phyloP scores from a whole-genome alignment of 2,113 vertebrate genomes.

The Pelobates fuscus region DNA sequence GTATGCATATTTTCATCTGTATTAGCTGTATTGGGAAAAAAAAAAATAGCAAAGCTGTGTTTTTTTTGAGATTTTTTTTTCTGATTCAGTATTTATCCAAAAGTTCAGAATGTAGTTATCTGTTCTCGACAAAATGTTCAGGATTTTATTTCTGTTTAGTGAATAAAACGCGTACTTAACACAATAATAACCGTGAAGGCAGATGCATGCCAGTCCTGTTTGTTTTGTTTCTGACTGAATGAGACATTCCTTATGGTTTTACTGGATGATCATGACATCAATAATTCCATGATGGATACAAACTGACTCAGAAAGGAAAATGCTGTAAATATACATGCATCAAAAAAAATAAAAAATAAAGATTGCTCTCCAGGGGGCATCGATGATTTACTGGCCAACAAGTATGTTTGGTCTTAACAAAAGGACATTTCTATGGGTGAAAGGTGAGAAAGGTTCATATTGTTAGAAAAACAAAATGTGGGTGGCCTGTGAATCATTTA shows the following conservation, averaged over 20 bases:
- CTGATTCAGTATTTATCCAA: no score
- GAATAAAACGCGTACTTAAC: no score
- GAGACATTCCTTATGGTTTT: background rate
- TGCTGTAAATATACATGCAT: background rate
- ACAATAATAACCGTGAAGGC: no score
- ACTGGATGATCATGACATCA: background rate
- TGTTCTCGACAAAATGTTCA: no score
- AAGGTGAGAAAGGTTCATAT: slow-evolving; percentile 3
- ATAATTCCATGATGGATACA: background rate
- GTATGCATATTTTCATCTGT: no score
- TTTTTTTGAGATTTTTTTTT: no score
- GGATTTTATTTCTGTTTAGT: no score
- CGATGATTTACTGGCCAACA: slow-evolving; percentile 12
- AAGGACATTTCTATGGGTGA: slow-evolving; percentile 20
- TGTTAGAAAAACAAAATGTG: background rate
- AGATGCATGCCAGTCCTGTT: no score
- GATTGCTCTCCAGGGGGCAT: background rate
- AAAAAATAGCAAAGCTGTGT: no score
- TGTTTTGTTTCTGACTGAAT: no score
- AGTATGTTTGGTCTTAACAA: background rate
- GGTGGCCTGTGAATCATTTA: slow-evolving; percentile 8
- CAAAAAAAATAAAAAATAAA: background rate
- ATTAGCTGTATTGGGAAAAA: no score
- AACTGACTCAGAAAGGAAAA: background rate
- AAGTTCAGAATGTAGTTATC: no score